Evolutionary conservation across 2,113 vertebrate genomes (phyloP), one percentile per base, ranked within the genome.

Genomic region (Hemiprocne comata): DNA sequence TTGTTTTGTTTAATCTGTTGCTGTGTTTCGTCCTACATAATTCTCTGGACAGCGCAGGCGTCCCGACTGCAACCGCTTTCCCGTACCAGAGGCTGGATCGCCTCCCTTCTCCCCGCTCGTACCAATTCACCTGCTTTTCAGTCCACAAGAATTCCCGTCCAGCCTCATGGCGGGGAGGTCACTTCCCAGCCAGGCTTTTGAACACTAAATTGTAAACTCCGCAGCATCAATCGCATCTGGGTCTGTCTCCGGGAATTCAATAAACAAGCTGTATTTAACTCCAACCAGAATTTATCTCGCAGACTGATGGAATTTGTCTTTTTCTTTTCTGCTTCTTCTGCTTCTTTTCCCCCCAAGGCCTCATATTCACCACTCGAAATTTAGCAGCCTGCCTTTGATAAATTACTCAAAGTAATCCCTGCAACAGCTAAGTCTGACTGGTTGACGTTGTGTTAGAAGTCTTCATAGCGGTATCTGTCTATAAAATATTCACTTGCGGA

Each of bases 401-500:
- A 97, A 97, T 97, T 94, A 97, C 97, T 97, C 96, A 95, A 96
- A 98, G 97, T 97, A 97, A 98, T 96, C 96, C 94, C 93, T 78
- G 92, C 92, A 98, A 97, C 93, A 96, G 96, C 95, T 95, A 97
- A 95, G 95, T 91, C 96, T 97, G 97, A 89, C 92, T 95, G 91
- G 71, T 92, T 97, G 95, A 97, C 87, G 64, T 90, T 87, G 87
- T 88, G 92, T 97, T 96, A 97, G 95, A 97, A 97, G 92, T 97
- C 95, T 97, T 97, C 95, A 80, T 94, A 96, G 94, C 77, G 17
- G 57, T 93, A 92, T 87, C 95, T 97, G 93, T 85, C 97, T 96
- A 96, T 96, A 97, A 98, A 98, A 98, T 97, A 98, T 96, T 98
- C 97, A 97, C 97, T 97, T 89, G 96, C 16, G 91, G 95, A 97